phyloP scores from a whole-genome alignment of 2,113 vertebrate genomes.

The Ictidomys tridecemlineatus region DNA sequence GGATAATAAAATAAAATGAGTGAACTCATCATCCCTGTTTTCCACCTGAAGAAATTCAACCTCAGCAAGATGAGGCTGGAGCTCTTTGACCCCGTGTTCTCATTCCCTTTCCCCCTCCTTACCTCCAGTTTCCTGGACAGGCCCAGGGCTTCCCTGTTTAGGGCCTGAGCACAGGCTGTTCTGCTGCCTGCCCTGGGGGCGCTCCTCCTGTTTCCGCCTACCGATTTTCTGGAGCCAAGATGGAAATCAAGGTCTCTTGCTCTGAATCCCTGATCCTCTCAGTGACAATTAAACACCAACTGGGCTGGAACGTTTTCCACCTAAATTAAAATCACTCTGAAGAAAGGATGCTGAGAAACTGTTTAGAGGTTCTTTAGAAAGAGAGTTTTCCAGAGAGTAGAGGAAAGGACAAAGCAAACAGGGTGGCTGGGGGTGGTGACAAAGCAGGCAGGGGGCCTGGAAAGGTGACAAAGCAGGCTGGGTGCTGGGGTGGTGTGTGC shows the following conservation, averaged over 20 bases:
- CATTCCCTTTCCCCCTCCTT: fast-evolving
- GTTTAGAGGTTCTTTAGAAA: background rate
- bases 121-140: fast-evolving
- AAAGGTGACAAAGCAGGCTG: background rate
- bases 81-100: fast-evolving
- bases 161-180: fast-evolving
- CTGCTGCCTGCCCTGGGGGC: background rate
- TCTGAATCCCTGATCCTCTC: background rate
- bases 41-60: background rate
- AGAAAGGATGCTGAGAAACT: background rate
- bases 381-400: background rate
- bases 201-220: background rate
- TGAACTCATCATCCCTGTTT: background rate
- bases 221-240: background rate
- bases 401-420: background rate
- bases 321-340: background rate
- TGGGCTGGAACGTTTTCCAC: slow-evolving; percentile 10
- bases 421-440: background rate
- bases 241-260: background rate
- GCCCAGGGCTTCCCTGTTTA: background rate
- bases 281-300: background rate
- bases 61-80: background rate
- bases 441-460: too few species aligned
- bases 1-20: background rate
- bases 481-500: fast-evolving